Evolutionary conservation across 2,888 invertebrate genomes (phyloP).

Genomic region (Nysson spinosus): DNA sequence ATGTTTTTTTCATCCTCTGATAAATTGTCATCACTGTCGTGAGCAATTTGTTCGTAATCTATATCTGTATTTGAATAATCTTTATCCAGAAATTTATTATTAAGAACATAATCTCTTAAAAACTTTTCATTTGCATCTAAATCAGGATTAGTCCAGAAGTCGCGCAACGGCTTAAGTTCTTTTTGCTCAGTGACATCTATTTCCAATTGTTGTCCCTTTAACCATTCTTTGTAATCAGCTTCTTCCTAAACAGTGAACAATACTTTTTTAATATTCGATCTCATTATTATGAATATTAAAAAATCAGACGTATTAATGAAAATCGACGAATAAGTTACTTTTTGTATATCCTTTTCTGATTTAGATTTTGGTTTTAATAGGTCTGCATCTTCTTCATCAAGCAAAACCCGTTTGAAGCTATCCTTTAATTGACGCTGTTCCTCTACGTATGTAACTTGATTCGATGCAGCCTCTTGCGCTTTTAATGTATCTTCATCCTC

Average conservation of each 20-base stretch:
- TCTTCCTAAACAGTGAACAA: conserved; percentile 76
- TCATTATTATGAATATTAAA: background rate
- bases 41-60: conserved; percentile 58
- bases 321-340: too few species aligned
- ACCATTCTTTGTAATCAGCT: conserved; percentile 86
- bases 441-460: conserved; percentile 81
- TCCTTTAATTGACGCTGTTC: conserved; percentile 84
- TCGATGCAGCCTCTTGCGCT: conserved; percentile 55
- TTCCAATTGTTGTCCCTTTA: conserved; percentile 85
- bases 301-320: background rate
- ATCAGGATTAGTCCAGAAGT: conserved; percentile 90
- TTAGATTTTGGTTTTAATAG: conserved; percentile 70
- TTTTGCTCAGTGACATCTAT: conserved; percentile 80
- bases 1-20: conserved; percentile 89
- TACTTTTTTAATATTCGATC: background rate
- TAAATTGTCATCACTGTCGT: conserved; percentile 79
- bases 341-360: conserved; percentile 76
- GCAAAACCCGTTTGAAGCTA: conserved; percentile 80
- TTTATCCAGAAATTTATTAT: conserved; percentile 83
- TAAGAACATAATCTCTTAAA: conserved; percentile 93
- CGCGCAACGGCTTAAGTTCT: conserved; percentile 86
- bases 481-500: conserved; percentile 67
- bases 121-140: conserved; percentile 92
- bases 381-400: conserved; percentile 77
- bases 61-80: conserved; percentile 46